Conservation (phyloP, 2,797 vertebrate species). For the Myotis findleyi region DNA sequence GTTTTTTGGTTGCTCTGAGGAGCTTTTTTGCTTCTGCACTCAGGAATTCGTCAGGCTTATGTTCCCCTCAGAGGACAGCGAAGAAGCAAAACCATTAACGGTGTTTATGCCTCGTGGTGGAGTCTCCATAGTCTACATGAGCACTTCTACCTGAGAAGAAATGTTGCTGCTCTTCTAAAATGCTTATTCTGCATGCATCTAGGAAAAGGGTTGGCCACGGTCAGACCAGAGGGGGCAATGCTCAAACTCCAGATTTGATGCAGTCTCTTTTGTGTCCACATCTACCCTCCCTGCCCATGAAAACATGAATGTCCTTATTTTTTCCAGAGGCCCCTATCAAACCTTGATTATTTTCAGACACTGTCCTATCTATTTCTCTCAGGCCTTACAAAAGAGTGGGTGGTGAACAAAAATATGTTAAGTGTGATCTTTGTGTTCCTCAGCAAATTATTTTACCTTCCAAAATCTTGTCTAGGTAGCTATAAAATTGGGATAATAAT, state of each 20-base stretch:
- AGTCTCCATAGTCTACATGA: neutral
- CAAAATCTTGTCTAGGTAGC: neutral
- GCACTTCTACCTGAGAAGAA: neutral
- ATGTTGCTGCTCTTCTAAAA: constrained; percentile 8
- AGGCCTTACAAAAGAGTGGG: neutral
- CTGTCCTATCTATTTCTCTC: neutral
- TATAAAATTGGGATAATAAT: constrained; percentile 15
- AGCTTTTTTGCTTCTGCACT: neutral
- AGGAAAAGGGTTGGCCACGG: neutral
- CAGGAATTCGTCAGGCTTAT: neutral
- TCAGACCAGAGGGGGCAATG: neutral
- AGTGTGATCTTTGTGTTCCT: constrained; percentile 22
- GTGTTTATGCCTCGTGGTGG: neutral
- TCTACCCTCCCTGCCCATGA: neutral
- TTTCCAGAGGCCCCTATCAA: neutral
- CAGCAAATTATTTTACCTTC: neutral
- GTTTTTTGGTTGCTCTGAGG: neutral
- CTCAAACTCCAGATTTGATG: neutral
- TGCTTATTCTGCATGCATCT: neutral
- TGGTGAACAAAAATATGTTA: neutral
- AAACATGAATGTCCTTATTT: neutral
- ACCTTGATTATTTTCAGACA: neutral
- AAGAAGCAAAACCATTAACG: neutral
- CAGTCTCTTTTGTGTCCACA: neutral
- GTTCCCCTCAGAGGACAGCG: neutral